phyloP scores from a whole-genome alignment of 2,888 invertebrate species.

The Thelaira solivaga region DNA sequence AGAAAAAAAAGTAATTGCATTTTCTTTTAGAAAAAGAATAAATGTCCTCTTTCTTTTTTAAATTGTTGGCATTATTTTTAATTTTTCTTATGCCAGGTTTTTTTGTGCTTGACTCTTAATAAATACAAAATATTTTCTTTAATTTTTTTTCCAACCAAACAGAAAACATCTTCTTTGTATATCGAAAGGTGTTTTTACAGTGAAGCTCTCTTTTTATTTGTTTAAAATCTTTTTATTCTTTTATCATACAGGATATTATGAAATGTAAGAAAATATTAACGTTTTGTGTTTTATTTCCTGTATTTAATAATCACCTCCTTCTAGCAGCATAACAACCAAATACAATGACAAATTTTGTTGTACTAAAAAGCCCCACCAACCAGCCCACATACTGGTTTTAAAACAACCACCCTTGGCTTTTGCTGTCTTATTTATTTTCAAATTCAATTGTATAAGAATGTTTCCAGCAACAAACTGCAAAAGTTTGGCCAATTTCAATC shows the following conservation, averaged over 20 bases:
- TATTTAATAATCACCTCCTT: conserved; percentile 66
- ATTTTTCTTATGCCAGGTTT: conserved; percentile 18
- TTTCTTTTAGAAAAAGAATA: conserved; percentile 9
- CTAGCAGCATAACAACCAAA: too few relatives aligned
- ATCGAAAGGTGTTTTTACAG: neutral
- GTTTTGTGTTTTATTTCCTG: conserved; percentile 64
- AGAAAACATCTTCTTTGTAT: conserved; percentile 22
- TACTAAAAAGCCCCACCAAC: neutral
- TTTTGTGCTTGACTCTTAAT: neutral
- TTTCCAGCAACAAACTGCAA: conserved; percentile 25
- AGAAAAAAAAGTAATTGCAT: conserved; percentile 64
- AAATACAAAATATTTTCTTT: conserved; percentile 22
- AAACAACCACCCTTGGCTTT: neutral
- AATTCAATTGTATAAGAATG: conserved; percentile 40
- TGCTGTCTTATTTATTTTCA: neutral
- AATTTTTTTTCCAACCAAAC: neutral
- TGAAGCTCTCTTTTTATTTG: conserved; percentile 13
- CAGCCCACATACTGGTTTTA: neutral
- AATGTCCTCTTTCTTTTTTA: neutral
- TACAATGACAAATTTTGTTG: conserved; percentile 18
- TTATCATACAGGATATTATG: conserved; percentile 62
- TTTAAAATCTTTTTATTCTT: neutral
- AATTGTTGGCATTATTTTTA: too few relatives aligned
- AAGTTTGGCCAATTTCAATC: conserved; percentile 39
- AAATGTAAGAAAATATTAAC: conserved; percentile 58